These are phyloP conservation scores for Neomorphus geoffroyi DNA, from an alignment of 2,797 vertebrate species.

Conservation along the genomic window DNA sequence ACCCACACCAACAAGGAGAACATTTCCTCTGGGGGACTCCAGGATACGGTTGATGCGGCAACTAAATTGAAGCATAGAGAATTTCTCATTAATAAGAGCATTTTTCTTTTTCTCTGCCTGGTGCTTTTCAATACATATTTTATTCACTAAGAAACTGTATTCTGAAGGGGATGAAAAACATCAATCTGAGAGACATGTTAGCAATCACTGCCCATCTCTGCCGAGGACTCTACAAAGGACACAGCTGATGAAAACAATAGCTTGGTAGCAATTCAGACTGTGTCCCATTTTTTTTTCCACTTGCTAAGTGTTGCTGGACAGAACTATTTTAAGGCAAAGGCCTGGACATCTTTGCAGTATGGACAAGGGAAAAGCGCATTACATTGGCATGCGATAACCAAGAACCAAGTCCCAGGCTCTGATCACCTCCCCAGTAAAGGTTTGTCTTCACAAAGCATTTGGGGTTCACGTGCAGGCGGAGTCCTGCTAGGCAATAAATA, in stretches of 20 bases:
- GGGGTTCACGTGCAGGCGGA: neutral
- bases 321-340: neutral
- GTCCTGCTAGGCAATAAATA: neutral
- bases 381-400: neutral
- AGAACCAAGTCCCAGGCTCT: neutral
- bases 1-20: constrained; percentile 91
- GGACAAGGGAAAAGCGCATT: neutral
- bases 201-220: neutral
- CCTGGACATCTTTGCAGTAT: neutral
- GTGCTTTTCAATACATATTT: neutral
- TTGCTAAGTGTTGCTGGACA: neutral
- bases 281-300: neutral
- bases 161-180: neutral
- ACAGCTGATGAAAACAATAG: neutral
- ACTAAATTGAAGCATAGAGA: constrained; percentile 67
- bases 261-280: neutral
- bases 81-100: neutral
- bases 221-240: neutral
- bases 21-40: constrained; percentile 90
- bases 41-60: constrained; percentile 93
- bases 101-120: neutral
- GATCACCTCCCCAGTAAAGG: neutral
- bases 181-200: neutral
- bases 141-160: neutral
- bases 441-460: neutral